Evolutionary conservation across 2,113 vertebrate genomes (phyloP).

Genomic region (Lagopus muta): DNA sequence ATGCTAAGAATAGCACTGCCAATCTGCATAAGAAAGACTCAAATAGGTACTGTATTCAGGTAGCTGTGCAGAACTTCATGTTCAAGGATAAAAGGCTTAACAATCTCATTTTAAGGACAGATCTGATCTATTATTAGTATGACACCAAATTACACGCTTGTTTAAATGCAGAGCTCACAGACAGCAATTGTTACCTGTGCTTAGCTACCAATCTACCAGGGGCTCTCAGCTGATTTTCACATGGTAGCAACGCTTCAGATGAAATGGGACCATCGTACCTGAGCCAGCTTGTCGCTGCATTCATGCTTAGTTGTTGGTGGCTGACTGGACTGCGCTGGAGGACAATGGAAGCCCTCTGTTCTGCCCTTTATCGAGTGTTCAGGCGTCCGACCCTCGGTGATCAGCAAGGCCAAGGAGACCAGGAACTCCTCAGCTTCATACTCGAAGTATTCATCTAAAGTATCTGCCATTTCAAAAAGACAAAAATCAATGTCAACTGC

Average conservation of each 20-base stretch:
- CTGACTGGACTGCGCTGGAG: conserved; percentile 91
- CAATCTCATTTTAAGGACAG: conserved; percentile 51
- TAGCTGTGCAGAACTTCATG: conserved; percentile 11
- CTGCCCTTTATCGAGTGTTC: conserved; percentile 96
- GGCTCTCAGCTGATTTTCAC: not conserved
- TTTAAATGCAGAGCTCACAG: not conserved
- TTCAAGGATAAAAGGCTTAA: conserved; percentile 63
- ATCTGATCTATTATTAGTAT: conserved; percentile 40
- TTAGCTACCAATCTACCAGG: not conserved
- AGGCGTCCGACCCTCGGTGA: conserved; percentile 95
- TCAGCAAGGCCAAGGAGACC: conserved; percentile 93
- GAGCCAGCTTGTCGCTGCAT: conserved; percentile 93
- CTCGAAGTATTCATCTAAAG: conserved; percentile 95
- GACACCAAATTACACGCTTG: not conserved
- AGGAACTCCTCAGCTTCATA: conserved; percentile 98
- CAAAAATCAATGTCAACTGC: not conserved
- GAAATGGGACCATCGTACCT: conserved; percentile 77
- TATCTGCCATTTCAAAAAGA: conserved; percentile 79
- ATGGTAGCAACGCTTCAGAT: fast-evolving
- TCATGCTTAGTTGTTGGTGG: conserved; percentile 89
- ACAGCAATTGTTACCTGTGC: conserved; percentile 5
- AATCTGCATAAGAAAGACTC: conserved; percentile 55
- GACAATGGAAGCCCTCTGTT: conserved; percentile 95
- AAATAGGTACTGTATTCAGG: conserved; percentile 23
- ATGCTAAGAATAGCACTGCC: not conserved